Evolutionary conservation across 30 jellyfish, hydroid and myxozoan species (phyloP).

Genomic region (Aurelia aurita): DNA sequence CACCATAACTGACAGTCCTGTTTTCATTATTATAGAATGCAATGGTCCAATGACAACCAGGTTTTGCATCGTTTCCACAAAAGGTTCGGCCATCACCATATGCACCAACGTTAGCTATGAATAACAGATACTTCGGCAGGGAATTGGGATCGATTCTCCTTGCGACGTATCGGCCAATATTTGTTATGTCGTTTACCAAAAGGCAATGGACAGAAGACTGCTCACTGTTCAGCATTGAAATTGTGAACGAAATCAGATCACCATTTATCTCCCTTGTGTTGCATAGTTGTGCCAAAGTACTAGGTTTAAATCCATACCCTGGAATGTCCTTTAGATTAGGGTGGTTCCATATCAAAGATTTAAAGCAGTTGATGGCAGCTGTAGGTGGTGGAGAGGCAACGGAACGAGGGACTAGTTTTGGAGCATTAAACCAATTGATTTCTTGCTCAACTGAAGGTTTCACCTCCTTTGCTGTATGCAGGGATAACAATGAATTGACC

Average conservation of each 20-base stretch:
- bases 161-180: neutral
- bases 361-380: neutral
- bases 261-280: neutral
- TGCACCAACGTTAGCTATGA: neutral
- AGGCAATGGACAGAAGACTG: neutral
- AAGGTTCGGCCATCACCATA: neutral
- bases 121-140: neutral
- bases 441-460: neutral
- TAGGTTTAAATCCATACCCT: neutral
- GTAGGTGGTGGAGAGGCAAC: neutral
- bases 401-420: neutral
- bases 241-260: neutral
- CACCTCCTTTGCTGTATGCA: neutral
- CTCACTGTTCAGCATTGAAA: neutral
- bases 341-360: neutral
- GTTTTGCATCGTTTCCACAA: neutral
- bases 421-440: slow-evolving; percentile 1
- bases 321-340: neutral
- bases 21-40: neutral
- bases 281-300: neutral
- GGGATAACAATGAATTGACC: neutral
- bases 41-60: neutral
- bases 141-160: neutral
- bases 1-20: neutral
- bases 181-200: neutral